Evolutionary conservation across 2,888 invertebrate genomes (phyloP).

Genomic region (Chrysolina haemoptera): DNA sequence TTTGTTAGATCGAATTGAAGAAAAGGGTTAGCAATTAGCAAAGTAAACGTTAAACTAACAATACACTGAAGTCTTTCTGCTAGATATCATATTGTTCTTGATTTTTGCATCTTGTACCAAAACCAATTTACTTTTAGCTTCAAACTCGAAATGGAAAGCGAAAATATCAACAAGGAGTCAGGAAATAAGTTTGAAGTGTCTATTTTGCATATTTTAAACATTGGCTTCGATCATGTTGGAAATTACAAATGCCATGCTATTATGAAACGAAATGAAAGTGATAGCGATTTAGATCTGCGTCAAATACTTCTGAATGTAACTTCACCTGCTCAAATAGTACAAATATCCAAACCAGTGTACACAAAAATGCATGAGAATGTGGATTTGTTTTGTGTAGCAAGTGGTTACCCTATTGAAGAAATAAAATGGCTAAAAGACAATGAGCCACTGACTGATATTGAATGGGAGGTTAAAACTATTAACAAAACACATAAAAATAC

Average conservation of each 20-base stretch:
- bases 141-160: constrained; percentile 66
- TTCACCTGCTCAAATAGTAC: constrained; percentile 71
- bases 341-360: constrained; percentile 69
- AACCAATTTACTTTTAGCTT: constrained; percentile 58
- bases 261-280: constrained; percentile 66
- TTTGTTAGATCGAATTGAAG: no score
- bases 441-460: constrained; percentile 66
- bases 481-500: constrained; percentile 76
- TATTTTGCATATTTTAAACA: constrained; percentile 72
- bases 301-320: constrained; percentile 67
- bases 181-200: constrained; percentile 68
- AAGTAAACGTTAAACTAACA: no score
- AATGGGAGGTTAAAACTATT: constrained; percentile 63
- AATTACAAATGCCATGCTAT: constrained; percentile 74
- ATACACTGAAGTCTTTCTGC: no score
- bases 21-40: no score
- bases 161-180: constrained; percentile 67
- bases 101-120: no score
- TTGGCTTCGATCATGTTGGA: constrained; percentile 74
- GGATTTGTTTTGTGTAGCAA: constrained; percentile 72
- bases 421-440: constrained; percentile 76
- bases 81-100: no score
- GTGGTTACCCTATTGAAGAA: constrained; percentile 75
- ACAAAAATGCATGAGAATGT: constrained; percentile 72
- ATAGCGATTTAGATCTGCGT: constrained; percentile 62